phyloP scores from a whole-genome alignment of 2,113 vertebrate species.

The Oreamnos americanus region DNA sequence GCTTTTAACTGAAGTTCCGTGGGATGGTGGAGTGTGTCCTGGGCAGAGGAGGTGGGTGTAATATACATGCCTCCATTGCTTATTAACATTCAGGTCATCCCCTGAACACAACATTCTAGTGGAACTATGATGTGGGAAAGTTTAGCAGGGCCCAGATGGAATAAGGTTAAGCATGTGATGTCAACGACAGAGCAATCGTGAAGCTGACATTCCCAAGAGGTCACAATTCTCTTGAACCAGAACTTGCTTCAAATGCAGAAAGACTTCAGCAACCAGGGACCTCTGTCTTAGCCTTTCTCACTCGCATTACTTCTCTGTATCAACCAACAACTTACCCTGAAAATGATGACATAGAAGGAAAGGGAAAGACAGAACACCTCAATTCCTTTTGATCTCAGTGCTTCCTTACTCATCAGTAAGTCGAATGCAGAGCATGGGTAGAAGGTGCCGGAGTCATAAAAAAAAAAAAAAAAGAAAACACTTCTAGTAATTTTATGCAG shows the following conservation, averaged over 20 bases:
- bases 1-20: not conserved
- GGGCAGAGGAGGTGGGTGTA: not conserved
- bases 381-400: not conserved
- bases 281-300: not conserved
- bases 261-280: not conserved
- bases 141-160: not conserved
- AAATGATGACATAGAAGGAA: not conserved
- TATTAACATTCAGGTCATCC: too few species aligned
- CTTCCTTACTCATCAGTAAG: not conserved
- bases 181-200: not conserved
- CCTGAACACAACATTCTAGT: not conserved
- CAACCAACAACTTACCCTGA: not conserved
- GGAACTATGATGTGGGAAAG: too few species aligned
- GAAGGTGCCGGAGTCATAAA: not conserved
- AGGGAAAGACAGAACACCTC: not conserved
- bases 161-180: not conserved
- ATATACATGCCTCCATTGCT: rapidly evolving
- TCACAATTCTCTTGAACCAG: not conserved
- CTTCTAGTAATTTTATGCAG: not conserved
- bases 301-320: too few species aligned
- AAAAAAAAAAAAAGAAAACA: not conserved
- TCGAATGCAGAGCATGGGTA: not conserved
- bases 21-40: not conserved
- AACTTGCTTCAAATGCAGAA: not conserved
- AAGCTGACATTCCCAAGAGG: not conserved